These are phyloP conservation scores for Poicephalus gulielmi DNA, from an alignment of 2,113 vertebrate species.

Conservation along the genomic window DNA sequence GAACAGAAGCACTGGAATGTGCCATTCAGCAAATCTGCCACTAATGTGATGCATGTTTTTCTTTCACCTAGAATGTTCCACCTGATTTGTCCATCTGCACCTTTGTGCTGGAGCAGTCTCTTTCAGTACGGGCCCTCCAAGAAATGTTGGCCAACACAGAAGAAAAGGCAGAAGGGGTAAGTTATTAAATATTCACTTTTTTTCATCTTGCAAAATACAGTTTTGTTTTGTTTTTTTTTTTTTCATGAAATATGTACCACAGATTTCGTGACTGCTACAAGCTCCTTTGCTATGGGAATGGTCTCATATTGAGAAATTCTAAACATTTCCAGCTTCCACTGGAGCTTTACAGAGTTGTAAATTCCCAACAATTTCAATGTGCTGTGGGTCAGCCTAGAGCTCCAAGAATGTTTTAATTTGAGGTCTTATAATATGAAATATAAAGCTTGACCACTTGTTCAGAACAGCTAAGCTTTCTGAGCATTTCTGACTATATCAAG, in stretches of 20 bases:
- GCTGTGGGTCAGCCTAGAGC: neutral
- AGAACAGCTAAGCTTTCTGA: neutral
- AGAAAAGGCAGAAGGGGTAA: conserved; percentile 92
- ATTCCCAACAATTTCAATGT: neutral
- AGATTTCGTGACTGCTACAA: neutral
- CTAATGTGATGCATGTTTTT: conserved; percentile 18
- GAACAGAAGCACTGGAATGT: neutral
- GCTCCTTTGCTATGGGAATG: neutral
- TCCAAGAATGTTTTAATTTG: neutral
- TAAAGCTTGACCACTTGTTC: neutral
- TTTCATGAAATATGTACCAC: neutral
- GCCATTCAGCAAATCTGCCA: neutral
- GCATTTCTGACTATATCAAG: neutral
- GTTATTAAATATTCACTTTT: conserved; percentile 36
- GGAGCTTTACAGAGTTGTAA: neutral
- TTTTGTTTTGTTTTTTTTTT: no score
- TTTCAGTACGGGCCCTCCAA: conserved; percentile 93
- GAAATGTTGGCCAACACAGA: conserved; percentile 95
- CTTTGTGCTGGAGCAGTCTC: conserved; percentile 95
- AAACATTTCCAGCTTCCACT: neutral
- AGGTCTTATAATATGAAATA: neutral
- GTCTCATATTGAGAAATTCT: neutral
- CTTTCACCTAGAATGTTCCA: conserved; percentile 90
- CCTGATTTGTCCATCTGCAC: conserved; percentile 97
- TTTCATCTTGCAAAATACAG: neutral